A percentile compares a stretch with the other conserved stretches of the same genome.
Evolutionary conservation across 2,113 vertebrate species (phyloP).

Genomic region (Tichodroma muraria): DNA sequence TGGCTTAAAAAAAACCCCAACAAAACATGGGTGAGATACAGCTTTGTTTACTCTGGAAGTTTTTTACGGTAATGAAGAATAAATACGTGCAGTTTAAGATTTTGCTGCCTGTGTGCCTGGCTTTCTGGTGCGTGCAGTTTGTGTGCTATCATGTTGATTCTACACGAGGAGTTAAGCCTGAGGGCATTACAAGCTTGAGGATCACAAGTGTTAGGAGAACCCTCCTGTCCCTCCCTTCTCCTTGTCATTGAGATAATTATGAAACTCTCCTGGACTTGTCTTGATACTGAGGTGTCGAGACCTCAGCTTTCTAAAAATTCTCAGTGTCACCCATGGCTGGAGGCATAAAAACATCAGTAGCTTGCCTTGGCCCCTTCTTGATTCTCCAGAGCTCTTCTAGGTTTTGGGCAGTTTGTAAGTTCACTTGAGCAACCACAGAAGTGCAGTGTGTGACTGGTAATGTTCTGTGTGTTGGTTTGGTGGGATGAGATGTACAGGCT

Average conservation of each 20-base stretch:
- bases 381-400: neutral
- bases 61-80: neutral
- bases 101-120: neutral
- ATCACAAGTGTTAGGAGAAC: neutral
- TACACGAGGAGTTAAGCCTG: neutral
- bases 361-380: neutral
- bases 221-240: neutral
- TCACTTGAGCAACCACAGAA: neutral
- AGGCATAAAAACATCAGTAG: neutral
- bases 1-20: neutral
- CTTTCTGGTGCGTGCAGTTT: neutral
- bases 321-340: neutral
- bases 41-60: neutral
- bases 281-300: neutral
- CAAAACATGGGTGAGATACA: neutral
- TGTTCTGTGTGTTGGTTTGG: neutral
- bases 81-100: neutral
- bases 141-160: neutral
- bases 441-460: rapidly evolving
- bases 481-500: neutral
- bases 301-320: neutral
- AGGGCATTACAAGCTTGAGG: neutral
- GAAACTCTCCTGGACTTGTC: neutral
- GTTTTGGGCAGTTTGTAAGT: neutral
- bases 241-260: neutral